Conservation (phyloP, 2,888 invertebrate genomes). For the Phaedon cochleariae region DNA sequence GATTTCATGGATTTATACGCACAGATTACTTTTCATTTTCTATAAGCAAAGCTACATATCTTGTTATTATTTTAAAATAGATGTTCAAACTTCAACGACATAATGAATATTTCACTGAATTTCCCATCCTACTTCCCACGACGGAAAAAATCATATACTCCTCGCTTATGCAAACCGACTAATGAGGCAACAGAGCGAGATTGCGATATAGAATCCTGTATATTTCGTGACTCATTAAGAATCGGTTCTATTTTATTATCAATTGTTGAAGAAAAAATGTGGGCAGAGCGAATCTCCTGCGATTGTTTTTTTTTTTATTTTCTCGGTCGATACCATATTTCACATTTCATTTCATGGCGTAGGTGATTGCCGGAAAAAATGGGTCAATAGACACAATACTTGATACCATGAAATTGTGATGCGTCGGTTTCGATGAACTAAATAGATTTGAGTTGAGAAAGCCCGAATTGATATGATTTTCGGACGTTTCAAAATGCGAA, state of each 20-base stretch:
- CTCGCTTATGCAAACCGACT: slow-evolving; percentile 23
- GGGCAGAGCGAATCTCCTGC: slow-evolving; percentile 1
- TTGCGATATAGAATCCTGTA: slow-evolving; percentile 30
- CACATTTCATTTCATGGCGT: not conserved
- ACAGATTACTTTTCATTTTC: no score
- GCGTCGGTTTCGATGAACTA: not conserved
- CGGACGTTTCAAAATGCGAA: no score
- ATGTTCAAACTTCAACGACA: not conserved
- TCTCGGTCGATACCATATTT: not conserved
- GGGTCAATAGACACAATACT: not conserved
- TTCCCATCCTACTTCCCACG: slow-evolving; percentile 23
- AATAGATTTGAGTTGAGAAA: not conserved
- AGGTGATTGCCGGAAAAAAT: not conserved
- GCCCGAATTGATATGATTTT: no score
- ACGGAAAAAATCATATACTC: slow-evolving; percentile 14
- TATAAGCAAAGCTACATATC: no score
- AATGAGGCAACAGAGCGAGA: slow-evolving; percentile 28
- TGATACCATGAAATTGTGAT: not conserved
- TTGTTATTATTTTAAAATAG: not conserved
- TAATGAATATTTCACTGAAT: not conserved
- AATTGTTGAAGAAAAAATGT: not conserved
- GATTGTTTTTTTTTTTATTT: not conserved
- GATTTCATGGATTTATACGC: no score
- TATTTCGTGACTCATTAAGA: slow-evolving; percentile 32
- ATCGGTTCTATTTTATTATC: slow-evolving; percentile 2